Base-by-base conservation (phyloP, 1,140 invertebrate species). In the Drosophila repleta region DNA sequence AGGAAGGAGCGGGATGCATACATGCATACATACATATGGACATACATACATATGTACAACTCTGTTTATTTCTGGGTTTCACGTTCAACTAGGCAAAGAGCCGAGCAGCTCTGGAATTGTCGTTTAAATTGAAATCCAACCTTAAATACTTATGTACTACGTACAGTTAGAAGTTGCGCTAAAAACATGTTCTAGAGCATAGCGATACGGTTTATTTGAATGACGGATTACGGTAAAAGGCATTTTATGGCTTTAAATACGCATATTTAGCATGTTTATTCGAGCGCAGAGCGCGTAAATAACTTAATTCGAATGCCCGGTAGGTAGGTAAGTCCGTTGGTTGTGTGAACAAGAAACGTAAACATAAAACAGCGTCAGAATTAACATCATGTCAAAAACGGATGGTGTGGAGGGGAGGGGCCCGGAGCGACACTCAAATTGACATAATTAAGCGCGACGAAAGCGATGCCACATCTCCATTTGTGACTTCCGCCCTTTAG, bases 401-500 rank as follows among this genome's bases (percentile, higher is more conserved):
- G n/a, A n/a, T n/a, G n/a, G n/a, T n/a, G n/a, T n/a, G n/a, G n/a
- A n/a, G n/a, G n/a, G n/a, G 6, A 17, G 24, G 41, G 11, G 8
- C 8, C 29, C n/a, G n/a, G 24, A 48, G 49, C 51, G n/a, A 20
- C 37, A 55, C 49, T 35, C 18, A 21, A 46, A 60, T 41, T 72
- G 51, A 32, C 20, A 64, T 32, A 49, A 55, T 63, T 56, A 55
- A 76, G 48, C 20, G 18, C 13, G 32, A 41, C 63, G 57, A 81
- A 76, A 81, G 37, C 51, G 77, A 60, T 73, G 58, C 45, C 43
- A 35, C 62, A 73, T 68, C 48, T 26, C 49, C 55, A 71, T 48
- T 78, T 51, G 29, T 29, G 61, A 79, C 72, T 84, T 84, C 76
- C 76, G 79, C 64, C 76, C 70, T 63, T 45, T 55, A 63, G 56